phyloP scores from a whole-genome alignment of 30 jellyfish, hydroid and myxozoan genomes.

The Chrysaora quinquecirrha region DNA sequence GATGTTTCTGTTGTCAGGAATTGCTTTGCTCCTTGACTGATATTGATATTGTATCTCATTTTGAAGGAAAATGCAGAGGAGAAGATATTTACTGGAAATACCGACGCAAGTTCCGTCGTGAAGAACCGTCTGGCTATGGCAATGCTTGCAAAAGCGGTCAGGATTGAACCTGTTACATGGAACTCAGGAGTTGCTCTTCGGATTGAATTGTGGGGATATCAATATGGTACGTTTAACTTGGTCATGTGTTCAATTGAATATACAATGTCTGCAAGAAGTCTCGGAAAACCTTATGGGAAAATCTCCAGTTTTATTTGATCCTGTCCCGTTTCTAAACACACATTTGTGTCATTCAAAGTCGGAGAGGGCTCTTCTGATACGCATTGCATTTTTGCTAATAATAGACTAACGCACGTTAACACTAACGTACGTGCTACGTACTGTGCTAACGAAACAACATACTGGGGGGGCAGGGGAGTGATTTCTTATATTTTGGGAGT shows the following conservation, averaged over 20 bases:
- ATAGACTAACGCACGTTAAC: too few relatives aligned
- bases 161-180: constrained; percentile 41
- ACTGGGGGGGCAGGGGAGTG: too few relatives aligned
- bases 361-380: too few relatives aligned
- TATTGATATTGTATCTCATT: neutral
- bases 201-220: constrained; percentile 50
- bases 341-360: too few relatives aligned
- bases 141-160: constrained; percentile 28
- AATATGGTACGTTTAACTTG: constrained; percentile 21
- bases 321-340: too few relatives aligned
- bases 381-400: too few relatives aligned
- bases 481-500: too few relatives aligned
- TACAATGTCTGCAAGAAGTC: neutral
- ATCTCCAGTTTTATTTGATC: too few relatives aligned
- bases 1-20: too few relatives aligned
- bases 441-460: too few relatives aligned
- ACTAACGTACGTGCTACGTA: too few relatives aligned
- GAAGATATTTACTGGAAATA: constrained; percentile 42
- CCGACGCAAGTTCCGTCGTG: constrained; percentile 1
- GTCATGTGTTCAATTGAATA: neutral
- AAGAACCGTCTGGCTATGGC: constrained; percentile 20
- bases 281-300: too few relatives aligned
- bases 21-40: neutral
- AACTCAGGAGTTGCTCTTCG: constrained; percentile 22
- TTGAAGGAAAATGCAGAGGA: constrained; percentile 61